Base-by-base conservation (phyloP, 2,113 vertebrate species). In the Sinocyclocheilus maitianheensis region DNA sequence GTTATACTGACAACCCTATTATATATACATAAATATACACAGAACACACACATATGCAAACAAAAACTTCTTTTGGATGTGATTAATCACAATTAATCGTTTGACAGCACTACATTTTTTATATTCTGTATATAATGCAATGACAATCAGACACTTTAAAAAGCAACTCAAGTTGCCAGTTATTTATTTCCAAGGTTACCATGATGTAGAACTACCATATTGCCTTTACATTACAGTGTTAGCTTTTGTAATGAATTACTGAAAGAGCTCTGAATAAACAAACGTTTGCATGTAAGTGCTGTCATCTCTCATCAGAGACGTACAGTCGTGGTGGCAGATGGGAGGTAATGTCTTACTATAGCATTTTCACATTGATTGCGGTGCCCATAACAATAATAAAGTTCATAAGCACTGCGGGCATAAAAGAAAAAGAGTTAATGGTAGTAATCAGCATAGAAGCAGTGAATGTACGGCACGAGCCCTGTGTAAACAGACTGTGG, bases 381-480 rank as follows among this genome's bases (percentile, higher is more conserved):
- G 26, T 58, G 48, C 62, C 14, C 43, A 67, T 46, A 60, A 81
- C 69, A 85, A 75, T 67, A 88, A 74, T 60, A 88, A 78, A 8
- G 53, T 55, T 81, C 62, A 24, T 86, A 84, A 84, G 84, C 24
- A 43, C 26, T 63, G 24, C 2, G 4, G 80, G 26, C n/a, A 26
- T 60, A 63, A 63, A 84, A 86, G 74, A 62, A 60, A 82, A 86
- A 76, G 48, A 14, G 62, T 84, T 89, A 86, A 89, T 80, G 81
- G 67, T 43, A 76, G 37, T 88, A 86, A 88, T 90, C 84, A 87
- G 79, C 46, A n/a, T 60, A 72, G 6, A 75, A 67, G 84, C 51
- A 77, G 74, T 89, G 83, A 88, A 82, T 86, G 58, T 60, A 30
- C 12, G 20, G 83, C 74, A 53, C 43, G 4, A 85, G 62, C 48